Evolutionary conservation across 2,888 invertebrate genomes (phyloP), one percentile per base, ranked within the genome.

Genomic region (Hypena proboscidalis): DNA sequence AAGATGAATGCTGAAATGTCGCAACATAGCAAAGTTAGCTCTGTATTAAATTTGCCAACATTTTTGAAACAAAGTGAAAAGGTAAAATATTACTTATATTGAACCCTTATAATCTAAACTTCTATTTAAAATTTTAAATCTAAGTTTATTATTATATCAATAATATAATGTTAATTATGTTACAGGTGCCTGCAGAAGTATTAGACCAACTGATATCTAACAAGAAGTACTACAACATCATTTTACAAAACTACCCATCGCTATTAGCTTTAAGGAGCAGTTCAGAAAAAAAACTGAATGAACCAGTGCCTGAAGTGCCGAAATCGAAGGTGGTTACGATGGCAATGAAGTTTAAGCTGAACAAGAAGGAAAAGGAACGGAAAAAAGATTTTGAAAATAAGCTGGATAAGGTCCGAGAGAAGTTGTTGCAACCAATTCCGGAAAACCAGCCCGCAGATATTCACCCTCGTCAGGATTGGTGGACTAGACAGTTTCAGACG

Each of bases 11-110:
- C 89, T 21, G 90, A 92, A 53, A 64, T 83, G 23, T 77, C 83
- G 1, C 73, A 74, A 38, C 79, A 73, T 30, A 87, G 85, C 15
- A 90, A 88, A 80, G 87, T 85, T 45, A 92, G 93, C 63, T 96
- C 96, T 33, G 94, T 95, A 41, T 93, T 96, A 17, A 95, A 95
- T 79, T 85, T 97, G 35, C 97, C 96, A 1, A 97, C 96, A 2
- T 97, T 95, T 79, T 92, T 96, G 32, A 92, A 92, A 68, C 93
- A 94, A 80, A 94, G 94, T 69, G 95, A 95, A 83, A 95, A 93
- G 91, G 94, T 94, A 84, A 29, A 20, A 13, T 27, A 10, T 35
- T 3, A 5, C 0, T 2, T 11, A n/a, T n/a, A n/a, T n/a, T n/a
- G n/a, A n/a, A n/a, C n/a, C n/a, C n/a, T n/a, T n/a, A n/a, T n/a